Evolutionary conservation across 2,888 invertebrate genomes (phyloP), one percentile per base, ranked within the genome.

Genomic region (Erynnis tages): DNA sequence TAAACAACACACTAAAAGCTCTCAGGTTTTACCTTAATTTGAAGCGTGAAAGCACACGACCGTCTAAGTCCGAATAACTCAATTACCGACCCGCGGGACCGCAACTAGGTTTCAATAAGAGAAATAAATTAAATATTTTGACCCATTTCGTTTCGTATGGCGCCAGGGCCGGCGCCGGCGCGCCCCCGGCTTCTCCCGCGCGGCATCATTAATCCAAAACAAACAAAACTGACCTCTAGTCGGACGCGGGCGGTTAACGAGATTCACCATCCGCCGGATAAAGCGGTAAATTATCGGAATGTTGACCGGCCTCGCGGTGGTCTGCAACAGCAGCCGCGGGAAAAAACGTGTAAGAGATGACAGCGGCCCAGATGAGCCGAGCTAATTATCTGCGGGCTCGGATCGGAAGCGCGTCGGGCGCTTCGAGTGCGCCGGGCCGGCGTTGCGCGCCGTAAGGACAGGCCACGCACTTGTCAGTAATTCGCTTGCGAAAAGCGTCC

Each of bases 281-380:
- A 86, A 87, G 87, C 87, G 86, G 87, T 89, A 88, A 86, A 87
- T 84, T 84, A 86, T 85, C 77, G 81, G 82, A 82, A 83, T 84
- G 80, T 79, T 73, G 72, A 66, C 68, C 71, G 68, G 71, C 71
- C 73, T 76, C 76, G 79, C 73, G 84, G 86, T 84, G 86, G 86
- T 84, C 83, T 66, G 70, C 71, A 69, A 67, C 65, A 27, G 74
- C 72, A 74, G 77, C 71, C 71, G 60, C 55, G 61, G 66, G 69
- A 74, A 82, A 82, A 86, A 86, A 84, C 78, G 86, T 85, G 85
- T 85, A 84, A 78, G 74, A 82, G 83, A 85, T 83, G 87, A 87
- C 87, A 86, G 83, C 74, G 76, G 72, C 79, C 70, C 76, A 75
- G 78, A 82, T 80, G 81, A 82, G 73, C 72, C 73, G 63, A 71